Evolutionary conservation across 2,888 invertebrate species (phyloP).

Genomic region (Pandemis corylana): DNA sequence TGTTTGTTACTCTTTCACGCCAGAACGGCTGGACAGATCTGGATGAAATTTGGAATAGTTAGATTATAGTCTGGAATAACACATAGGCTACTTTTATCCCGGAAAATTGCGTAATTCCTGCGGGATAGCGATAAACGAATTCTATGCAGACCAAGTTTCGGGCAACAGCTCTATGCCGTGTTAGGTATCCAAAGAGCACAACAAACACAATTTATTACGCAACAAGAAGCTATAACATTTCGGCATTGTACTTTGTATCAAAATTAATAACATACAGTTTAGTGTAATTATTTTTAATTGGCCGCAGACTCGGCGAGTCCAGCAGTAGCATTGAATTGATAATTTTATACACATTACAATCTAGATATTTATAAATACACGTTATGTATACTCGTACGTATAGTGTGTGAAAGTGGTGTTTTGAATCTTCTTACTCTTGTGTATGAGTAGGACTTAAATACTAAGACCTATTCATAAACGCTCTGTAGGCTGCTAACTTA

Average conservation of each 20-base stretch:
- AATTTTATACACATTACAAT: not conserved
- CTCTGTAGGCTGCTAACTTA: too few relatives aligned
- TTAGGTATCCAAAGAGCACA: conserved; percentile 9
- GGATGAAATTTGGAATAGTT: too few relatives aligned
- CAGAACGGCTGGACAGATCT: too few relatives aligned
- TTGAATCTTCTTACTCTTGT: not conserved
- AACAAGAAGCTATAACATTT: conserved; percentile 30
- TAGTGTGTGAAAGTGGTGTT: conserved; percentile 27
- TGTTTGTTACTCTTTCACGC: too few relatives aligned
- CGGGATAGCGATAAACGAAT: too few relatives aligned
- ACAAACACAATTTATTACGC: conserved; percentile 22
- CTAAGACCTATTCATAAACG: too few relatives aligned
- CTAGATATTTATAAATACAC: not conserved
- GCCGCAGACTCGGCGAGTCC: not conserved
- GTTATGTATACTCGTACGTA: not conserved
- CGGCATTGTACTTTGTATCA: conserved; percentile 27
- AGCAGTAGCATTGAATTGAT: conserved; percentile 30
- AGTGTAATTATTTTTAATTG: conserved; percentile 40
- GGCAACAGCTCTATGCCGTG: not conserved
- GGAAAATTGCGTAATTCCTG: too few relatives aligned
- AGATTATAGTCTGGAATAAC: too few relatives aligned
- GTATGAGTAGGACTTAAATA: too few relatives aligned
- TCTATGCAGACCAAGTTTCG: too few relatives aligned
- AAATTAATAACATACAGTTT: conserved; percentile 20
- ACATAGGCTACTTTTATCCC: too few relatives aligned